These are phyloP conservation scores for Cryptocephalus moraei DNA, from an alignment of 2,888 invertebrate genomes.

Conservation along the genomic window DNA sequence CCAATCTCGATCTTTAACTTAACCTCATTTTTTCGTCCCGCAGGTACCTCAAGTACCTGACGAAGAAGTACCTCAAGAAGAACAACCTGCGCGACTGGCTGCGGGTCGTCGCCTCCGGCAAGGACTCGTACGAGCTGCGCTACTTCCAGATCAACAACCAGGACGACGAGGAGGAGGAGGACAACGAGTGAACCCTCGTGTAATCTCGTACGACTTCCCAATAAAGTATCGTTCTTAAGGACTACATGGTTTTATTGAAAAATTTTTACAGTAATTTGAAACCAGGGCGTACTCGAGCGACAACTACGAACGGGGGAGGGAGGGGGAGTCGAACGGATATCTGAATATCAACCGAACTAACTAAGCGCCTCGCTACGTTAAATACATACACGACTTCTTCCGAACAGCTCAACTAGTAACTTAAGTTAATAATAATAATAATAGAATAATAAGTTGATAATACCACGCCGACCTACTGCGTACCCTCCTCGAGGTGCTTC, in stretches of 20 bases:
- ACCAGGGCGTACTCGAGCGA: no score
- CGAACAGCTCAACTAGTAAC: no score
- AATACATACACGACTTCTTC: no score
- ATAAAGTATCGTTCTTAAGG: neutral
- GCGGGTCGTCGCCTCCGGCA: constrained; percentile 92
- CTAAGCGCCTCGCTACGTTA: no score
- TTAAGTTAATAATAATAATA: no score
- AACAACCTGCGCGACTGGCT: constrained; percentile 99
- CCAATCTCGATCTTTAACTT: neutral
- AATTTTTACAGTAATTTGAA: no score
- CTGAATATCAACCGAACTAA: no score
- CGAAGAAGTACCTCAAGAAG: constrained; percentile 99
- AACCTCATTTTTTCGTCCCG: constrained; percentile 5
- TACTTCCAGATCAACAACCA: constrained; percentile 96
- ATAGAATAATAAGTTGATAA: no score
- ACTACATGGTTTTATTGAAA: no score
- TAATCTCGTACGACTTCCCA: constrained; percentile 2
- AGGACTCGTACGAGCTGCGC: constrained; percentile 94
- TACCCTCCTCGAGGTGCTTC: constrained; percentile 17
- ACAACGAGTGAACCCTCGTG: constrained; percentile 60
- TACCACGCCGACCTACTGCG: no score
- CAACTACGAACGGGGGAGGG: no score
- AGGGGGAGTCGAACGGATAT: no score
- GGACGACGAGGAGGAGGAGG: constrained; percentile 71
- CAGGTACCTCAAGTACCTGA: constrained; percentile 96